Evolutionary conservation across 2,888 invertebrate genomes (phyloP).

Genomic region (Cerastoderma edule): DNA sequence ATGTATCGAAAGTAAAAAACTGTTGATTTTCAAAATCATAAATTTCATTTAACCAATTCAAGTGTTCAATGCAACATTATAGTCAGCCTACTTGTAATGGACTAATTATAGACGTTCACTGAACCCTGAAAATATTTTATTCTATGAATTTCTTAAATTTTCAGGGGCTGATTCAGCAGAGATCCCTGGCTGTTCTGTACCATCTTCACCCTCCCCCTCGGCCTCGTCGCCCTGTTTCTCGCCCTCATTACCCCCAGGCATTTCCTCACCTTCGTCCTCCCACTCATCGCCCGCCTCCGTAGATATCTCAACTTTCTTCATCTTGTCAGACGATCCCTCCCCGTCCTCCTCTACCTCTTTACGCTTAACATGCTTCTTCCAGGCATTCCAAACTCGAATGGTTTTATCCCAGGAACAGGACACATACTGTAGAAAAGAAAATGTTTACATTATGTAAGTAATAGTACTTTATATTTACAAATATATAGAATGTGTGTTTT

Average conservation of each 20-base stretch:
- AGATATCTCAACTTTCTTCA: constrained; percentile 60
- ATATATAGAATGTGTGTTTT: no score
- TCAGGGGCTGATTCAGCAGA: constrained; percentile 14
- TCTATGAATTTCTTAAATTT: constrained; percentile 14
- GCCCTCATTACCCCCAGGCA: constrained; percentile 29
- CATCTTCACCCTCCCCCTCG: background rate
- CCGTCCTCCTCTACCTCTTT: constrained; percentile 48
- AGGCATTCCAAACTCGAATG: constrained; percentile 83
- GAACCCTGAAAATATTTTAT: no score
- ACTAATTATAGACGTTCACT: no score
- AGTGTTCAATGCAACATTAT: no score
- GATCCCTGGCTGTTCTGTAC: background rate
- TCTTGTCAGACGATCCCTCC: constrained; percentile 59
- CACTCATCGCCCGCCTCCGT: constrained; percentile 60
- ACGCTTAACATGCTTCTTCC: constrained; percentile 72
- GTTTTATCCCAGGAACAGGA: constrained; percentile 83
- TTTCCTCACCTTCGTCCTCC: constrained; percentile 51
- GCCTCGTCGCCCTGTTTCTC: constrained; percentile 14
- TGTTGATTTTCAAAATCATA: no score
- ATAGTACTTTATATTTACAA: no score
- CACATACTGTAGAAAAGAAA: constrained; percentile 76
- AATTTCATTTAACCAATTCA: no score
- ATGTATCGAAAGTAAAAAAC: no score
- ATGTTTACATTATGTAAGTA: background rate
- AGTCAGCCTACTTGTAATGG: no score